Percentiles rank a stretch among this genome's conserved stretches.
phyloP scores from a whole-genome alignment of 1,140 invertebrate genomes.

The Drosophila tsacasi region DNA sequence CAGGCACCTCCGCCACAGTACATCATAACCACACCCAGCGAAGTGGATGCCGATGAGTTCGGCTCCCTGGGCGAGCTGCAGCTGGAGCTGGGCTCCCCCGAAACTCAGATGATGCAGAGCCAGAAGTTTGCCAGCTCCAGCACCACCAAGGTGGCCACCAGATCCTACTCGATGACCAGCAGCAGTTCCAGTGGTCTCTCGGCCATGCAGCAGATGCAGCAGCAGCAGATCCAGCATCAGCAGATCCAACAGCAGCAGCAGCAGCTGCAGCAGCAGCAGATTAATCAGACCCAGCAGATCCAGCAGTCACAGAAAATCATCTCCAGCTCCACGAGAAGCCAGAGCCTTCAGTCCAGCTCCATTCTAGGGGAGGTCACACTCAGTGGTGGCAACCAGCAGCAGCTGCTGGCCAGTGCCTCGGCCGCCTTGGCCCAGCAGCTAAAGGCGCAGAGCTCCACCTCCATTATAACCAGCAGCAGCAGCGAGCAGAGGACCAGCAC shows the following conservation, averaged over 20 bases:
- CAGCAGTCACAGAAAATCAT: slow-evolving; percentile 71
- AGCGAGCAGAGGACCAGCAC: slow-evolving; percentile 73
- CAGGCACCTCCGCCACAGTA: slow-evolving; percentile 76
- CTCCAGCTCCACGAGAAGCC: slow-evolving; percentile 74
- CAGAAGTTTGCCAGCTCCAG: slow-evolving; percentile 46
- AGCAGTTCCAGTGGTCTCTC: slow-evolving; percentile 44
- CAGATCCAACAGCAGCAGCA: slow-evolving; percentile 16
- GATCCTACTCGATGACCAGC: slow-evolving; percentile 74
- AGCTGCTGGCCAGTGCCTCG: slow-evolving; percentile 36
- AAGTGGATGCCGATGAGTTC: slow-evolving; percentile 78
- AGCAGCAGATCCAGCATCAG: slow-evolving; percentile 7
- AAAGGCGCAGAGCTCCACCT: slow-evolving; percentile 82
- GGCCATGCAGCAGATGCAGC: slow-evolving; percentile 14
- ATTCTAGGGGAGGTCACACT: slow-evolving; percentile 61
- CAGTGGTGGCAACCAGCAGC: slow-evolving; percentile 11
- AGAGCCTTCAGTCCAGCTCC: slow-evolving; percentile 81
- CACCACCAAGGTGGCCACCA: slow-evolving; percentile 71
- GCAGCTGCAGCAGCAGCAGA: slow-evolving; percentile 15
- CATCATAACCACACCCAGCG: slow-evolving; percentile 83
- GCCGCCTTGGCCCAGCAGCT: slow-evolving; percentile 69
- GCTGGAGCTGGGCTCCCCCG: slow-evolving; percentile 52
- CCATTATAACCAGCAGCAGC: slow-evolving; percentile 76
- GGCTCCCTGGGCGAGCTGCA: slow-evolving; percentile 71
- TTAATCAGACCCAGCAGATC: slow-evolving; percentile 25
- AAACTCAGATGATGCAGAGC: slow-evolving; percentile 23